Base-by-base conservation (phyloP, 2,888 invertebrate species). In the Minunthozetes semirufus region DNA sequence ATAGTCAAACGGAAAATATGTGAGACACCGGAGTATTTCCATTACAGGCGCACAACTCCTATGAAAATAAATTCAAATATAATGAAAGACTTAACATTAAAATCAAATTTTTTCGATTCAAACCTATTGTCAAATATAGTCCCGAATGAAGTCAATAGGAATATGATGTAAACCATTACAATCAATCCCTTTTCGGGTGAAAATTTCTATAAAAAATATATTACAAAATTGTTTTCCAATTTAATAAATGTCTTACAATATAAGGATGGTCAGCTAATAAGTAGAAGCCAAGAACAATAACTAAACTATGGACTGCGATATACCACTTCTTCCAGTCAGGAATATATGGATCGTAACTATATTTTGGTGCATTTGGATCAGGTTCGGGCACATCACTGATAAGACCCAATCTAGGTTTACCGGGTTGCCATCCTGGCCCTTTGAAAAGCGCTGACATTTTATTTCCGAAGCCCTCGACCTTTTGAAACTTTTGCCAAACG, bases 341-440 rank as follows among this genome's bases (percentile, higher is more conserved):
- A 29, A 75, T 63, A 48, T 56, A 42, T n/a, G 72, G 42, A 29
- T 75, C 75, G 17, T 61, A 61, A 15, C 38, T 56, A 25, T 75
- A 71, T 38, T 72, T 75, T 3, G 63, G 75, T 9, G 71, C 70
- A 59, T 48, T 13, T 11, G 56, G 71, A 46, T 75, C 75, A 0
- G 92, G 92, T 80, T 91, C 88, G 66, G 91, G 85, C 83, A 93
- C 90, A 80, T 89, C 87, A 72, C 87, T 87, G 66, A 89, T 88
- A 17, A 88, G 85, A 13, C 93, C 93, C 0, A 90, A 86, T 78
- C 93, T 84, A 0, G 89, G 88, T 72, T 87, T 87, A 0, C 93
- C 93, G 0, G 93, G 92, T 78, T 87, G 85, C 93, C 93, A 94
- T 79, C 93, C 93, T 0, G 94, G 94, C 0, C 94, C 94, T 84